A percentile compares a stretch with the other conserved stretches of the same genome.
phyloP scores from a whole-genome alignment of 2,888 invertebrate species.

The Pandemis cinnamomeana region DNA sequence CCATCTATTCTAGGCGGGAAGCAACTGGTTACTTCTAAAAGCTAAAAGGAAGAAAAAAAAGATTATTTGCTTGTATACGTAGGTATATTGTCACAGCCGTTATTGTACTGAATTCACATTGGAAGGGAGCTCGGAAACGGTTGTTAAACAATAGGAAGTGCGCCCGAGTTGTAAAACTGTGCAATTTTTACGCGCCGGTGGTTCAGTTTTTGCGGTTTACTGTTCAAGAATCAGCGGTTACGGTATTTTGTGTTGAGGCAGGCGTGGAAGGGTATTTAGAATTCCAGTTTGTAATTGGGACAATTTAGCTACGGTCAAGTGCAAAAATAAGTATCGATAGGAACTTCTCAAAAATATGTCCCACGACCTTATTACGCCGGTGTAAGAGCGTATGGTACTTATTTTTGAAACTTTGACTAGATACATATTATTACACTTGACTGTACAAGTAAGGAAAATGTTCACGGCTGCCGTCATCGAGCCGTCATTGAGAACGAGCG shows the following conservation, averaged over 20 bases:
- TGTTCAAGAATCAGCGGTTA: conserved; percentile 17
- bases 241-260: not conserved
- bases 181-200: conserved; percentile 29
- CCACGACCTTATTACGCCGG: too few species aligned
- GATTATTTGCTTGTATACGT: too few species aligned
- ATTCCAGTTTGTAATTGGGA: not conserved
- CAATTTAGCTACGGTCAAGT: too few species aligned
- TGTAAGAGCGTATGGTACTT: too few species aligned
- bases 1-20: too few species aligned
- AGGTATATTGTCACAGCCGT: conserved; percentile 3
- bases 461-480: too few species aligned
- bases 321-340: too few species aligned
- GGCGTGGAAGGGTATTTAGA: not conserved
- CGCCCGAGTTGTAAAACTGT: conserved; percentile 18
- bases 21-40: not conserved
- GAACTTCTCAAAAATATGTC: too few species aligned
- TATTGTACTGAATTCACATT: not conserved
- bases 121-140: conserved; percentile 11
- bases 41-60: not conserved
- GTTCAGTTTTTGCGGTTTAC: conserved; percentile 9
- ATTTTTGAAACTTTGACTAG: too few species aligned
- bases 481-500: too few species aligned
- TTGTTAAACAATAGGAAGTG: conserved; percentile 32
- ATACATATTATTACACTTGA: too few species aligned
- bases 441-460: not conserved